Percentiles rank a stretch among this genome's conserved stretches.
phyloP scores from a whole-genome alignment of 2,888 invertebrate species.

The Dicycla oo region DNA sequence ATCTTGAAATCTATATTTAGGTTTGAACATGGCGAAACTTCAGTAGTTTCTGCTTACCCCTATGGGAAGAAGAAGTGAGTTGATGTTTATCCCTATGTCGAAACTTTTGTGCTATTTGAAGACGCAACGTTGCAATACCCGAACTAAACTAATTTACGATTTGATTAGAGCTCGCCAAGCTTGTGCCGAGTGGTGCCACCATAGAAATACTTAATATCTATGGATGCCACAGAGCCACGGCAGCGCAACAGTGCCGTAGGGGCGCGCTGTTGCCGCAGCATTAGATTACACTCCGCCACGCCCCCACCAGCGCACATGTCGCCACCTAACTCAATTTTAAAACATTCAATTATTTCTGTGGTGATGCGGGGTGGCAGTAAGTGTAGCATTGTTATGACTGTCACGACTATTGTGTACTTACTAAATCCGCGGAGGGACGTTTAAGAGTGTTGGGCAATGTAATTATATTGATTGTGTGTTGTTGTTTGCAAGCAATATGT shows the following conservation, averaged over 20 bases:
- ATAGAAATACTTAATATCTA: no score
- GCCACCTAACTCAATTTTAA: constrained; percentile 57
- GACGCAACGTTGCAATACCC: constrained; percentile 11
- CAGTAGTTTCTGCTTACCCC: background rate
- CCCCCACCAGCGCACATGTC: constrained; percentile 49
- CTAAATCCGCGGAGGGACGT: constrained; percentile 28
- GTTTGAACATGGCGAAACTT: background rate
- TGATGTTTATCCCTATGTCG: no score
- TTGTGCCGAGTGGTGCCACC: constrained; percentile 50
- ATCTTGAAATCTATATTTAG: background rate
- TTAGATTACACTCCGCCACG: constrained; percentile 78
- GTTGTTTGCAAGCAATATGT: constrained; percentile 25
- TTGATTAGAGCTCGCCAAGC: constrained; percentile 39
- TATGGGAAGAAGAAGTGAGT: no score
- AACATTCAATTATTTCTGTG: constrained; percentile 58
- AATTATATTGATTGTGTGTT: constrained; percentile 34
- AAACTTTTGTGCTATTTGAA: background rate
- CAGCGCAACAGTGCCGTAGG: no score
- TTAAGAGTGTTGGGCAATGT: constrained; percentile 35
- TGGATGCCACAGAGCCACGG: no score
- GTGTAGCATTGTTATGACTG: constrained; percentile 53
- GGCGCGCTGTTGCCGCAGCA: constrained; percentile 79
- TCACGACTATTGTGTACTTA: constrained; percentile 51
- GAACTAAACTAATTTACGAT: constrained; percentile 26
- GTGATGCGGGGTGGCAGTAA: constrained; percentile 31